Conservation (phyloP, 2,888 invertebrate species). For the Pyralis farinalis region DNA sequence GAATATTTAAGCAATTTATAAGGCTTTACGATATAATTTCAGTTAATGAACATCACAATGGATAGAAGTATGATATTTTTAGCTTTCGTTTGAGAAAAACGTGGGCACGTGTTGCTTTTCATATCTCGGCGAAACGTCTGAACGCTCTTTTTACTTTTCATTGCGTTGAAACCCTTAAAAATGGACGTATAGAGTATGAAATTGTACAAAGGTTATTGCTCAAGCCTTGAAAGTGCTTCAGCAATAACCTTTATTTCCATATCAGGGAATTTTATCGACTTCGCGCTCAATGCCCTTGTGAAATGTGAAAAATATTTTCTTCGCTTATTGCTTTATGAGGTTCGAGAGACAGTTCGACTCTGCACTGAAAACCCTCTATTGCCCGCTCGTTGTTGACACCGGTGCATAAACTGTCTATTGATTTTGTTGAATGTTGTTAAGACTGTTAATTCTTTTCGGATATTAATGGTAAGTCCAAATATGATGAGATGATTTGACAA, state of each 20-base stretch:
- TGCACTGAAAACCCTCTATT: neutral
- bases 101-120: neutral
- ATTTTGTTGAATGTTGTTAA: too few species aligned
- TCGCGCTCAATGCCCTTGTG: conserved; percentile 1
- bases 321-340: conserved; percentile 1
- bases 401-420: too few species aligned
- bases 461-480: too few species aligned
- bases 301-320: conserved; percentile 1
- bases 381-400: neutral
- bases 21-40: conserved; percentile 32
- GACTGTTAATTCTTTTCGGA: too few species aligned
- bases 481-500: too few species aligned
- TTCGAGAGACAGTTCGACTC: neutral
- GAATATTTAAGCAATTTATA: conserved; percentile 34
- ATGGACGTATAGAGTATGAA: neutral
- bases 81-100: conserved; percentile 17
- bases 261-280: conserved; percentile 4
- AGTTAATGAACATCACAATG: conserved; percentile 30
- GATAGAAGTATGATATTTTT: conserved; percentile 18
- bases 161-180: neutral
- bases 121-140: neutral
- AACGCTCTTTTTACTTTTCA: too few species aligned
- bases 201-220: neutral
- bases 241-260: conserved; percentile 7
- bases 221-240: neutral